Evolutionary conservation across 2,113 vertebrate genomes (phyloP).

Genomic region (Gracilinanus agilis): DNA sequence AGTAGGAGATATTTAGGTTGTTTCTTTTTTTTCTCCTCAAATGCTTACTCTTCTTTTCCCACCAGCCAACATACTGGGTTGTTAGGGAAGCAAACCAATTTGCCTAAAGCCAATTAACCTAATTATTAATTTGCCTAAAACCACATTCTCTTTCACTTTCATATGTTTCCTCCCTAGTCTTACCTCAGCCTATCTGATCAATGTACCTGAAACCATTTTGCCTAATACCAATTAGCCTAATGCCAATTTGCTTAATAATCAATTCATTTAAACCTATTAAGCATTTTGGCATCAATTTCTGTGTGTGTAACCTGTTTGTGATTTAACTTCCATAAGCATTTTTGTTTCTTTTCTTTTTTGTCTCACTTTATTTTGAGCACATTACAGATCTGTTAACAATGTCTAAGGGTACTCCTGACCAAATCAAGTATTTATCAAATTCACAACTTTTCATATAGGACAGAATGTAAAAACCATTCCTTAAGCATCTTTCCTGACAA

Average conservation of each 20-base stretch:
- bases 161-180: background rate
- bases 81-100: background rate
- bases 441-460: background rate
- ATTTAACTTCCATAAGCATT: background rate
- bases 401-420: background rate
- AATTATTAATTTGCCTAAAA: background rate
- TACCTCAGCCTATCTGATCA: background rate
- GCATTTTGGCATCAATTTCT: background rate
- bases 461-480: too few species aligned
- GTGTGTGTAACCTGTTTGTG: background rate
- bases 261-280: background rate
- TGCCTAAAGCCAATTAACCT: background rate
- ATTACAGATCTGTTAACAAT: background rate
- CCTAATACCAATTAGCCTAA: background rate
- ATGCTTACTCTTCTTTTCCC: background rate
- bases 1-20: background rate
- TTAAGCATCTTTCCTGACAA: background rate
- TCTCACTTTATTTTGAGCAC: background rate
- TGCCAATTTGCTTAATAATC: background rate
- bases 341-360: background rate
- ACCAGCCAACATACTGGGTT: background rate
- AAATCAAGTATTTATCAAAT: background rate
- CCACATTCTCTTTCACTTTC: background rate
- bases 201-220: background rate
- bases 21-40: background rate